Conservation (phyloP, 2,797 vertebrate species). For the Pangasius sanitwongsei region DNA sequence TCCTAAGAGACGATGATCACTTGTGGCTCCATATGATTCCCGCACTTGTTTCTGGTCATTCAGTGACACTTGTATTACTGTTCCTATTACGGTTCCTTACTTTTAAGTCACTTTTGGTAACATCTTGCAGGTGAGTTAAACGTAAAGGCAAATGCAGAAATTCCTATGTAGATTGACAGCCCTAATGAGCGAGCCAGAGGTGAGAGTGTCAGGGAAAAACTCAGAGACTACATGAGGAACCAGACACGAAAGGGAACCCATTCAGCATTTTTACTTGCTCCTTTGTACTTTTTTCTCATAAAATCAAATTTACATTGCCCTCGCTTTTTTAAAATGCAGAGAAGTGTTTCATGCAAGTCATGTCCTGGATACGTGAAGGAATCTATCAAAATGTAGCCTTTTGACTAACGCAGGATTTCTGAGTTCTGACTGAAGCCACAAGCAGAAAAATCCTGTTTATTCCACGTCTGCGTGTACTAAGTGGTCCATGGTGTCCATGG, state of each 20-base stretch:
- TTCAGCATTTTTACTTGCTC: not conserved
- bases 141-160: not conserved
- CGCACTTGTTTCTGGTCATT: not conserved
- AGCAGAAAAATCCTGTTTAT: slow-evolving; percentile 16
- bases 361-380: not conserved
- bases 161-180: not conserved
- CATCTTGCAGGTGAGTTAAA: not conserved
- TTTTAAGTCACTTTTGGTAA: not conserved
- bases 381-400: not conserved
- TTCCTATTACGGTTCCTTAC: not conserved
- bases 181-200: not conserved
- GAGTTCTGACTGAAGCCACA: slow-evolving; percentile 17
- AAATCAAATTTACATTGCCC: not conserved
- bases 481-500: not conserved
- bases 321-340: not conserved
- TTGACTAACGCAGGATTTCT: not conserved
- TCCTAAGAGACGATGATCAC: not conserved
- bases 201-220: not conserved
- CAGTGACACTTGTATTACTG: not conserved
- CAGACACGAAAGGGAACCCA: not conserved
- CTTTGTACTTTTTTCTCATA: too few relatives aligned
- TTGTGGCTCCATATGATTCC: not conserved
- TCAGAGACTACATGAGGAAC: not conserved
- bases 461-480: not conserved
- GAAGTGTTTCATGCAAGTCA: not conserved